Percentiles rank a stretch among this genome's conserved stretches.
phyloP scores from a whole-genome alignment of 2,888 invertebrate species.

The Polyploca ridens region DNA sequence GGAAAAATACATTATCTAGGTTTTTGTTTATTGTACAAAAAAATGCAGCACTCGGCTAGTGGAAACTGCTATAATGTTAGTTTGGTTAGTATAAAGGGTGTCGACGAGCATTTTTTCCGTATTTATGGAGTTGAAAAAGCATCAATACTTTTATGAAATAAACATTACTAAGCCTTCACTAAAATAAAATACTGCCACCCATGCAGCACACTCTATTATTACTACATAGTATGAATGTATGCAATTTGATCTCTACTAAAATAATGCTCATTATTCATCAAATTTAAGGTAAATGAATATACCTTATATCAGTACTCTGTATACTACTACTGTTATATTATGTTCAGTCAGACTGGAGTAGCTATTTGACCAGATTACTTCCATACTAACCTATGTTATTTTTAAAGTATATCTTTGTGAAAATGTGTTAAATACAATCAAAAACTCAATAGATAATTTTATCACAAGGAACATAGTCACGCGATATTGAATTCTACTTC shows the following conservation, averaged over 20 bases:
- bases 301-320: too few species aligned
- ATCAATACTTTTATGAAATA: neutral
- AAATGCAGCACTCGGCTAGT: constrained; percentile 44
- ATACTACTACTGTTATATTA: too few species aligned
- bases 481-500: neutral
- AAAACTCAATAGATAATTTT: constrained; percentile 9
- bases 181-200: too few species aligned
- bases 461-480: constrained; percentile 1
- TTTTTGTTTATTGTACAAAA: constrained; percentile 48
- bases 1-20: constrained; percentile 77
- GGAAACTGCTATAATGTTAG: constrained; percentile 13
- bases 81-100: constrained; percentile 5
- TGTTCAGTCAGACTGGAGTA: neutral
- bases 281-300: too few species aligned
- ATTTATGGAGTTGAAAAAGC: neutral
- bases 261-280: too few species aligned
- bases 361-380: too few species aligned
- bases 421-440: neutral
- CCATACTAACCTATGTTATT: too few species aligned
- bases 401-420: neutral
- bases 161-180: neutral
- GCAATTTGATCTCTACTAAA: neutral
- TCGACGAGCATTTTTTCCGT: neutral
- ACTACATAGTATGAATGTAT: neutral
- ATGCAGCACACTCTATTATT: neutral